Base-by-base conservation (phyloP, 2,888 invertebrate species). In the Hemaris fuciformis region DNA sequence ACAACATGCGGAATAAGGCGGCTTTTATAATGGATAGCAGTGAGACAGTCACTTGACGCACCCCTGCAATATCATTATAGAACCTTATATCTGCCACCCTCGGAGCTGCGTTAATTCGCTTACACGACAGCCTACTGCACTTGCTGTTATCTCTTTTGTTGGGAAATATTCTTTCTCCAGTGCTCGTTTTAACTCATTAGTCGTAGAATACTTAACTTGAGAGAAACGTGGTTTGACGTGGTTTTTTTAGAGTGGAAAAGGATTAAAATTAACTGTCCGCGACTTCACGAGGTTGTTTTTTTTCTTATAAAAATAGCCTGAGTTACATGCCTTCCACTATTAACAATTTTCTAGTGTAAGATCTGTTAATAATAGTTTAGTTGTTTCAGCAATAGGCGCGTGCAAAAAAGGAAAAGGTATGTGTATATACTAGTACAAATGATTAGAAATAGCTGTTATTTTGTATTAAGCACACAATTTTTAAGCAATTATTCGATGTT, bases 11-110 rank as follows among this genome's bases (percentile, higher is more conserved):
- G 88, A 90, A 89, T 90, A 90, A 61, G 77, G 64, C 66, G 71
- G 66, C 68, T 67, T 74, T 73, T 83, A 85, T 90, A 91, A 91
- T 89, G 85, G 90, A 91, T 90, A 82, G 82, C 77, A 80, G 76
- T 75, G 75, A 80, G 80, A 81, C 85, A 84, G 83, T 87, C 87
- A 83, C 83, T 85, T 86, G 91, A 91, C 91, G 84, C 91, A 86
- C 91, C 91, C 91, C 80, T 84, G 87, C 88, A 88, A 86, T 88
- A 83, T 83, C 85, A 88, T 89, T 87, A 87, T 78, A 82, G 73
- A 81, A 77, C 77, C 85, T 84, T 77, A 76, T 75, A 76, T 72
- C 76, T 73, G 72, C 74, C 80, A 73, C 69, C 73, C 66, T 69
- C 73, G 69, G 72, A n/a, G 73, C 75, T 78, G 76, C 73, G 77